These are phyloP conservation scores for Pentalonia nigronervosa DNA, from an alignment of 1,140 invertebrate genomes.

Conservation along the genomic window DNA sequence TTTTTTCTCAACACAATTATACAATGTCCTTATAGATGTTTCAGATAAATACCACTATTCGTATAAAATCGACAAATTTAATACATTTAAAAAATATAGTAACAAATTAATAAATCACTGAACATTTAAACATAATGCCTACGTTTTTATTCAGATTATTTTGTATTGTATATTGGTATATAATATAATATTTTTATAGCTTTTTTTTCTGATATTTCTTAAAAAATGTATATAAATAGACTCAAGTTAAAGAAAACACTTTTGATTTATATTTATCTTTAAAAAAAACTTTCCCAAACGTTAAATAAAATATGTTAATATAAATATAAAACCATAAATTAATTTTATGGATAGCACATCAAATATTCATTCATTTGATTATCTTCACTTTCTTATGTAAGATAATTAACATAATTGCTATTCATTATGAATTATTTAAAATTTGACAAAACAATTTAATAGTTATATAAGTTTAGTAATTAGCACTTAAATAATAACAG, in stretches of 20 bases:
- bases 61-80: not conserved
- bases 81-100: not conserved
- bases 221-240: not conserved
- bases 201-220: no score
- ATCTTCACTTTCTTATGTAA: not conserved
- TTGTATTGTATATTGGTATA: not conserved
- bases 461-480: not conserved
- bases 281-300: not conserved
- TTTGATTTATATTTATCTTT: not conserved
- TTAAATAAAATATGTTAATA: conserved; percentile 3
- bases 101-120: not conserved
- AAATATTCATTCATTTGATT: conserved; percentile 4
- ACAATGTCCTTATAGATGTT: not conserved
- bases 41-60: not conserved
- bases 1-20: not conserved
- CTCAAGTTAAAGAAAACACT: not conserved
- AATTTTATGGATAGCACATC: not conserved
- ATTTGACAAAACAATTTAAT: not conserved
- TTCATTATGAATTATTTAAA: not conserved
- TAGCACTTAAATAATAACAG: not conserved
- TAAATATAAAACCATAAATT: conserved; percentile 7
- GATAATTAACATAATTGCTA: not conserved
- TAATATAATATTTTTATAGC: not conserved
- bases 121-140: not conserved
- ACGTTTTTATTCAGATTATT: not conserved